phyloP scores from a whole-genome alignment of 2,888 invertebrate species.

The Isoperla grammatica region DNA sequence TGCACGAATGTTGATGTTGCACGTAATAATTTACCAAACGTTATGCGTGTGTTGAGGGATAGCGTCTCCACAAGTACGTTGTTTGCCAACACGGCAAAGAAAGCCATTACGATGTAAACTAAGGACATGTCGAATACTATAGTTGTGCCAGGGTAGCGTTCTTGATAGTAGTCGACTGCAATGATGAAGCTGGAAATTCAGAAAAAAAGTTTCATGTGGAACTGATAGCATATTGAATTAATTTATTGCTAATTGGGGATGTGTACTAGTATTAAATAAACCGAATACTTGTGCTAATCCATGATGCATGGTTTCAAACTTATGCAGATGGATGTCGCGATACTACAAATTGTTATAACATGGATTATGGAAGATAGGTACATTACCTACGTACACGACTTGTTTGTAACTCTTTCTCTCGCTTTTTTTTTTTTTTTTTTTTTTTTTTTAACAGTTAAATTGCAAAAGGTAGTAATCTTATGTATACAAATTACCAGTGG shows the following conservation, averaged over 20 bases:
- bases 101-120: constrained; percentile 86
- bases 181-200: constrained; percentile 78
- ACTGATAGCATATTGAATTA: no score
- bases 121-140: constrained; percentile 91
- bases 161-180: constrained; percentile 89
- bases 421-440: no score
- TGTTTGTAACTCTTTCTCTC: no score
- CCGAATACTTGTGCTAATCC: not conserved
- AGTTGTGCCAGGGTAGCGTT: constrained; percentile 73
- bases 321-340: no score
- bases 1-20: not conserved
- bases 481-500: no score
- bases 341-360: no score
- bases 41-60: constrained; percentile 75
- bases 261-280: not conserved
- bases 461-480: no score
- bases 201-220: constrained; percentile 32
- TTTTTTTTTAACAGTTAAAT: no score
- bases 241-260: not conserved
- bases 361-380: no score
- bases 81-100: constrained; percentile 78
- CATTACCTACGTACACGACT: no score
- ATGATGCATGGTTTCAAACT: no score
- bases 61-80: constrained; percentile 79
- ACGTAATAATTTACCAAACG: constrained; percentile 59